phyloP scores from a whole-genome alignment of 2,797 vertebrate species.

The Furcifer pardalis region DNA sequence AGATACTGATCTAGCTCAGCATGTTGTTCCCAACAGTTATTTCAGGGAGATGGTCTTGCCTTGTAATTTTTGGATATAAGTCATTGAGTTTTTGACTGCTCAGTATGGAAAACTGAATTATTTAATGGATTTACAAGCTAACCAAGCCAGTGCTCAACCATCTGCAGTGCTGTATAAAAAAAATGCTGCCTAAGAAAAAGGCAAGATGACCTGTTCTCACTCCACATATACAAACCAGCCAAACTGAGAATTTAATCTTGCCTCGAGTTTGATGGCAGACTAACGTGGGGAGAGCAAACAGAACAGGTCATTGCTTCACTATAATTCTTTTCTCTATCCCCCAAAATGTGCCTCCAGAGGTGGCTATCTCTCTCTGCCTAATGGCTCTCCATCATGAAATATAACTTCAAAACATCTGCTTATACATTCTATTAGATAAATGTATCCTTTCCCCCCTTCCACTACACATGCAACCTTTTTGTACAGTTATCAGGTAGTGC shows the following conservation, averaged over 20 bases:
- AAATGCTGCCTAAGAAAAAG: not conserved
- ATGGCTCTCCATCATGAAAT: not conserved
- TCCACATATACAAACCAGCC: not conserved
- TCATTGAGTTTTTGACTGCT: not conserved
- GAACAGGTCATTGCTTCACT: not conserved
- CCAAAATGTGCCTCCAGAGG: not conserved
- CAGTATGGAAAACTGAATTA: not conserved
- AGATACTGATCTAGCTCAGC: not conserved
- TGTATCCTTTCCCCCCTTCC: not conserved
- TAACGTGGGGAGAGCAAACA: not conserved
- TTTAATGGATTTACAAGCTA: not conserved
- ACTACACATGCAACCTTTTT: slow-evolving; percentile 5
- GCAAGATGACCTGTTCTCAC: not conserved
- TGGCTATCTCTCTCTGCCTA: not conserved
- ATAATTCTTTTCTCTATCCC: not conserved
- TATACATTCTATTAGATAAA: not conserved
- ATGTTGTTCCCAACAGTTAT: not conserved
- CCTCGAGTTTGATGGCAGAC: not conserved
- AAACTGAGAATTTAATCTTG: not conserved
- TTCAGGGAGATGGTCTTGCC: not conserved
- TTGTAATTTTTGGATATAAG: not conserved
- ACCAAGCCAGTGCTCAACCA: not conserved
- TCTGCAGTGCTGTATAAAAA: not conserved
- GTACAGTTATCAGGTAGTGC: not conserved
- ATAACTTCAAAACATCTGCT: not conserved